phyloP scores from a whole-genome alignment of 2,888 invertebrate species.

The Yponomeuta evonymella region DNA sequence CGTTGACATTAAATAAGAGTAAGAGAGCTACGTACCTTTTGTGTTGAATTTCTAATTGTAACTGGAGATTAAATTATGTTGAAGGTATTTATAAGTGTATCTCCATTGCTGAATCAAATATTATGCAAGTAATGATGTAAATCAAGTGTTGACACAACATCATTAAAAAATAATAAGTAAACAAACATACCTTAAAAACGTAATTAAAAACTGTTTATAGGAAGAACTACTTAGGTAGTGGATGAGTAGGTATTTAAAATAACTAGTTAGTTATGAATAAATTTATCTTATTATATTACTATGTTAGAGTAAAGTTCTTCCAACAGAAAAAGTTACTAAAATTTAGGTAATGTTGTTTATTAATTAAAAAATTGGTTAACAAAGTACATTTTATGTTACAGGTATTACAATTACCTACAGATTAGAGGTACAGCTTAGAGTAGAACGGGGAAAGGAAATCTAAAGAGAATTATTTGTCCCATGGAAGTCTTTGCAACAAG shows the following conservation, averaged over 20 bases:
- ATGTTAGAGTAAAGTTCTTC: not conserved
- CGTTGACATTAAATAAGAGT: too few species aligned
- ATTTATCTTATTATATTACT: too few species aligned
- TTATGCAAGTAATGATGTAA: not conserved
- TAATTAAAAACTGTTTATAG: too few species aligned
- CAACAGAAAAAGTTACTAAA: not conserved
- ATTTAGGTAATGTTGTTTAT: constrained; percentile 13
- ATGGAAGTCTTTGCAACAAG: constrained; percentile 62
- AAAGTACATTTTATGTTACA: not conserved
- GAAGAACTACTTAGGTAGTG: too few species aligned
- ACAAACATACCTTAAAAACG: not conserved
- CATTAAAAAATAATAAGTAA: not conserved
- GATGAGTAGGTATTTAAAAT: too few species aligned
- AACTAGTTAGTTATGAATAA: too few species aligned
- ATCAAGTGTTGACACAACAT: not conserved
- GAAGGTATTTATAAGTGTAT: not conserved
- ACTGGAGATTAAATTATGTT: not conserved
- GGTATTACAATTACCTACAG: not conserved
- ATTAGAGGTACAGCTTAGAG: not conserved
- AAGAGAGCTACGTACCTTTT: not conserved
- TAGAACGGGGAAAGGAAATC: not conserved
- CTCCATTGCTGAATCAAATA: not conserved
- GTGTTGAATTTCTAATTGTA: not conserved
- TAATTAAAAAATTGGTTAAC: constrained; percentile 14
- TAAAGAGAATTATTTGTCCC: constrained; percentile 35